These are phyloP conservation scores for Phytoseiulus persimilis DNA, from an alignment of 2,888 invertebrate genomes.

Conservation along the genomic window DNA sequence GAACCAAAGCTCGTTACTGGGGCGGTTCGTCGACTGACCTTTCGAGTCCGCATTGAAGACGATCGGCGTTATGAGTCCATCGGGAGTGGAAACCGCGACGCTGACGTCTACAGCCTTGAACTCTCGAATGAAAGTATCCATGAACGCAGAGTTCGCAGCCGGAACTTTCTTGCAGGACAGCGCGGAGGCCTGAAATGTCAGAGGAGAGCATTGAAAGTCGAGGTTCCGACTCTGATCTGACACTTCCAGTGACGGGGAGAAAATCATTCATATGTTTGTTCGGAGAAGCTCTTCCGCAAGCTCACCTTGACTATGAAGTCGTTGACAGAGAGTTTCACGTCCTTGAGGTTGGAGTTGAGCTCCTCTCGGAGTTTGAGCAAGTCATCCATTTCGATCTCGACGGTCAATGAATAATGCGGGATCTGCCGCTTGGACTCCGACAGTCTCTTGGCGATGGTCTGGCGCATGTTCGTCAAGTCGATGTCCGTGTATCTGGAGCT, in stretches of 20 bases:
- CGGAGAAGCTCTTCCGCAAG: too few relatives aligned
- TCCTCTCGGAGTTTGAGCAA: slow-evolving; percentile 63
- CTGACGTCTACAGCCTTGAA: slow-evolving; percentile 86
- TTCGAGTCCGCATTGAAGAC: slow-evolving; percentile 56
- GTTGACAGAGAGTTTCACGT: slow-evolving; percentile 81
- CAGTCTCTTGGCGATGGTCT: slow-evolving; percentile 70
- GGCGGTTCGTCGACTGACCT: slow-evolving; percentile 6
- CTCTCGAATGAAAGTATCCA: slow-evolving; percentile 84
- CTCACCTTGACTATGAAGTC: slow-evolving; percentile 87
- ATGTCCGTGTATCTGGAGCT: slow-evolving; percentile 60
- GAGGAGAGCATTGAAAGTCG: too few relatives aligned
- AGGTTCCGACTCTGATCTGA: too few relatives aligned
- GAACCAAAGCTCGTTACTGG: not conserved
- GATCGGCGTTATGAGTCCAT: slow-evolving; percentile 92
- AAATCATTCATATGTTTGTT: too few relatives aligned
- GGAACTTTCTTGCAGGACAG: slow-evolving; percentile 80
- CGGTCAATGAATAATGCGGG: slow-evolving; percentile 90
- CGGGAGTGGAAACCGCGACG: slow-evolving; percentile 90
- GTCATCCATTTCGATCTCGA: slow-evolving; percentile 73
- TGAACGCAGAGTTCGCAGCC: slow-evolving; percentile 88
- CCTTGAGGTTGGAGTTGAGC: slow-evolving; percentile 68
- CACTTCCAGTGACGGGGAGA: too few relatives aligned
- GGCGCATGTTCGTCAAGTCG: slow-evolving; percentile 72
- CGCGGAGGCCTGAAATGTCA: slow-evolving; percentile 61
- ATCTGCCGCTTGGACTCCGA: slow-evolving; percentile 80